Base-by-base conservation (phyloP, 2,113 vertebrate species). In the Meleagris gallopavo region DNA sequence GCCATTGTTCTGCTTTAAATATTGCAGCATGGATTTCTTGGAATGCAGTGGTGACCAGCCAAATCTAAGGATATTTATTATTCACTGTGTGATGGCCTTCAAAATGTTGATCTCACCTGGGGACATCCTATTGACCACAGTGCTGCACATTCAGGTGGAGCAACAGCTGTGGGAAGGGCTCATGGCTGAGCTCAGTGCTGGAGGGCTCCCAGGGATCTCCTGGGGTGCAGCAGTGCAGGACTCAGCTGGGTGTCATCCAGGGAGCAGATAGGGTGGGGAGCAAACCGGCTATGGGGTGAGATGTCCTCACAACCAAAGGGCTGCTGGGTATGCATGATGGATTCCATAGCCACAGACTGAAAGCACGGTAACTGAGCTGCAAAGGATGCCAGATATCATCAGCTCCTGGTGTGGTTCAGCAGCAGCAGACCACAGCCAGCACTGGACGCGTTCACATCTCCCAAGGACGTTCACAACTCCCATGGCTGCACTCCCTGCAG, bases 1-100 rank as follows among this genome's bases (percentile, higher is more conserved):
- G 15, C 0, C 0, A 5, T 21, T 58, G 8, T 10, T 82, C 12
- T 30, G 18, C 36, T 54, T 25, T 36, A 52, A n/a, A 22, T 40
- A 25, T 38, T 15, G 9, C 12, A 7, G 30, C 13, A 10, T 6
- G 10, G 29, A 11, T 76, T 77, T 57, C 75, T 24, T 38, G 32
- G 41, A 54, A 34, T 3, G 36, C 12, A 7, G 3, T 16, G 19
- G 48, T 55, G 55, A 30, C 11, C 13, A 17, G 32, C 32, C 36
- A 72, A 60, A 60, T 9, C 10, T 13, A 32, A 77, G 45, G 27
- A 9, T n/a, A n/a, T 21, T 62, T 25, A 30, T n/a, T 50, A 29
- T 46, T 62, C 17, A 41, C 60, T 17, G 30, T 7, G 13, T 6
- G 21, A 64, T 27, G 57, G 21, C 57, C 19, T 4, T 38, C 58